phyloP scores from a whole-genome alignment of 1,140 invertebrate species.

The Dufourea novaeangliae region DNA sequence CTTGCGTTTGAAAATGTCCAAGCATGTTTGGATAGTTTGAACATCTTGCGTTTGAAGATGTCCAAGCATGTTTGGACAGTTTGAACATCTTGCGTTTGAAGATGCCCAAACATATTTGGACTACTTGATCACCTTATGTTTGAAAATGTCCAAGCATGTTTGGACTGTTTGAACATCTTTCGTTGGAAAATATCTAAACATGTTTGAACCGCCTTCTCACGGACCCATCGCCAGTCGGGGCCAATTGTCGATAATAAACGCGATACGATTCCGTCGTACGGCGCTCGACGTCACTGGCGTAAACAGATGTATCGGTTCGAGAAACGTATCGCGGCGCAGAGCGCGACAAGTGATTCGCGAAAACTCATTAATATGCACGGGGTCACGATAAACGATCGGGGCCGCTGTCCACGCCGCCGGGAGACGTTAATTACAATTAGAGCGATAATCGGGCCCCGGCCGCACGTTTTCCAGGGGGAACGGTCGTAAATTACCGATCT shows the following conservation, averaged over 20 bases:
- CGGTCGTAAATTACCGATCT: slow-evolving; percentile 54
- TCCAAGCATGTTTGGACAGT: too few relatives aligned
- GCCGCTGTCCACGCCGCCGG: slow-evolving; percentile 6
- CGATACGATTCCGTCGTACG: not conserved
- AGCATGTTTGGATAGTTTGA: too few relatives aligned
- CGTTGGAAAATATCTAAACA: too few relatives aligned
- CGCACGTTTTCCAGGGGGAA: slow-evolving; percentile 50
- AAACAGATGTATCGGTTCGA: slow-evolving; percentile 45
- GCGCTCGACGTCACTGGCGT: not conserved
- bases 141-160: too few relatives aligned
- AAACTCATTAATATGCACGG: slow-evolving; percentile 54
- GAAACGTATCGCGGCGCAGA: slow-evolving; percentile 24
- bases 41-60: too few relatives aligned
- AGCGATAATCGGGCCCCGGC: slow-evolving; percentile 57
- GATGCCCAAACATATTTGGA: too few relatives aligned
- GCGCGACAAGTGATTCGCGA: slow-evolving; percentile 46
- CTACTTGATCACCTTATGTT: too few relatives aligned
- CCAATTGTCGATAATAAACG: slow-evolving; percentile 9
- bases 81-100: too few relatives aligned
- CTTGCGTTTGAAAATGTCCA: too few relatives aligned
- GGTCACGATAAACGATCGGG: slow-evolving; percentile 52
- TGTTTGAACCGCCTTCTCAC: not conserved
- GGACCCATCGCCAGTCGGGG: not conserved
- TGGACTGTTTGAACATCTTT: too few relatives aligned
- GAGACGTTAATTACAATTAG: slow-evolving; percentile 66